Percentiles rank a stretch among this genome's conserved stretches.
These are phyloP conservation scores for Hypocryptadius cinnamomeus DNA, from an alignment of 2,113 vertebrate species.

Conservation along the genomic window DNA sequence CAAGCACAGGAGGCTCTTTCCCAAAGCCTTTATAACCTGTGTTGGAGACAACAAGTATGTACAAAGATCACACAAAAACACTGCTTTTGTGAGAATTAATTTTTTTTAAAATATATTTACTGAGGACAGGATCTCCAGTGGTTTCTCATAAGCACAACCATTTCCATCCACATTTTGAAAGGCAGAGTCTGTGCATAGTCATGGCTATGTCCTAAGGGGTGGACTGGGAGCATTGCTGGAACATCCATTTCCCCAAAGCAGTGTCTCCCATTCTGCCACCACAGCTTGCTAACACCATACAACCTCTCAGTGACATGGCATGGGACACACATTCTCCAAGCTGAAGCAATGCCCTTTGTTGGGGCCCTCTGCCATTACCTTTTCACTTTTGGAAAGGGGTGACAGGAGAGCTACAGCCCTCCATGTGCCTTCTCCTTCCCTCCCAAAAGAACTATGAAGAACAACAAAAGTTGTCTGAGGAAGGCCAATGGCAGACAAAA, in stretches of 20 bases:
- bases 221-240: background rate
- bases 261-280: background rate
- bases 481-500: background rate
- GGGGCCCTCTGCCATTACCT: background rate
- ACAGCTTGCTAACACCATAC: background rate
- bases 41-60: background rate
- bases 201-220: background rate
- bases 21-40: background rate
- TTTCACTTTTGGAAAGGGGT: background rate
- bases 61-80: background rate
- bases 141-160: background rate
- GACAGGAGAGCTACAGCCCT: background rate
- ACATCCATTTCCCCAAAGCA: background rate
- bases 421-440: background rate
- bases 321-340: background rate
- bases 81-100: background rate
- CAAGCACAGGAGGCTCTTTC: background rate
- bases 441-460: background rate
- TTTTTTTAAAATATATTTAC: background rate
- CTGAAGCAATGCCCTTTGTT: background rate
- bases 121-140: background rate
- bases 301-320: rapidly evolving
- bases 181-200: background rate
- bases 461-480: background rate
- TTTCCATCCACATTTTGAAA: background rate